These are phyloP conservation scores for Mylabris sibirica DNA, from an alignment of 2,888 invertebrate species.

Conservation along the genomic window DNA sequence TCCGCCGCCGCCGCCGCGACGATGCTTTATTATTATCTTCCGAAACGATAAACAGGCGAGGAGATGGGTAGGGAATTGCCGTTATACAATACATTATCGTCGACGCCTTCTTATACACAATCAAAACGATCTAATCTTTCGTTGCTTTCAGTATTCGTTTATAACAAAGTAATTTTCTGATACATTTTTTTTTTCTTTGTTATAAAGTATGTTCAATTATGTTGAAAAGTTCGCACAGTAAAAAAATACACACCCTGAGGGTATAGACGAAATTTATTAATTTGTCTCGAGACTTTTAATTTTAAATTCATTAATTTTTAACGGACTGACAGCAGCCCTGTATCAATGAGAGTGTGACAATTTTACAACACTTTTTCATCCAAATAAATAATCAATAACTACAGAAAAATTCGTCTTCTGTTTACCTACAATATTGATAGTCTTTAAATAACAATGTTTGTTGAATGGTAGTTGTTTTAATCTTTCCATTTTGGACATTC, in stretches of 20 bases:
- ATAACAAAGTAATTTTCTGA: slow-evolving; percentile 9
- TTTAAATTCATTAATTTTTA: slow-evolving; percentile 14
- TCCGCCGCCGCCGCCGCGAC: no score
- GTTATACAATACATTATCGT: slow-evolving; percentile 5
- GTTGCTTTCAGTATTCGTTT: slow-evolving; percentile 3
- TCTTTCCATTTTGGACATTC: not conserved
- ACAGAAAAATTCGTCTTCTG: not conserved
- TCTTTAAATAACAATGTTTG: not conserved
- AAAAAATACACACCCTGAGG: slow-evolving; percentile 5
- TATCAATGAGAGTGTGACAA: not conserved
- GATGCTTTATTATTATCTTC: slow-evolving; percentile 41
- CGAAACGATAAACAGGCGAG: slow-evolving; percentile 31
- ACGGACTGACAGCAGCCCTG: not conserved
- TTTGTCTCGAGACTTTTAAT: not conserved
- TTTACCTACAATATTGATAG: not conserved
- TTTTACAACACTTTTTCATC: no score
- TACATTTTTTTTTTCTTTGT: not conserved
- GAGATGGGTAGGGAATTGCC: not conserved
- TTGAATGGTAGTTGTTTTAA: not conserved
- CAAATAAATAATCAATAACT: slow-evolving; percentile 7
- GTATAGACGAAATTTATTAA: not conserved
- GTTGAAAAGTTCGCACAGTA: not conserved
- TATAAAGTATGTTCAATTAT: slow-evolving; percentile 2
- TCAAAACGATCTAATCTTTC: slow-evolving; percentile 13
- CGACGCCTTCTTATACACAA: slow-evolving; percentile 13